phyloP scores from a whole-genome alignment of 2,113 vertebrate genomes.

The Heterotilapia buettikoferi region DNA sequence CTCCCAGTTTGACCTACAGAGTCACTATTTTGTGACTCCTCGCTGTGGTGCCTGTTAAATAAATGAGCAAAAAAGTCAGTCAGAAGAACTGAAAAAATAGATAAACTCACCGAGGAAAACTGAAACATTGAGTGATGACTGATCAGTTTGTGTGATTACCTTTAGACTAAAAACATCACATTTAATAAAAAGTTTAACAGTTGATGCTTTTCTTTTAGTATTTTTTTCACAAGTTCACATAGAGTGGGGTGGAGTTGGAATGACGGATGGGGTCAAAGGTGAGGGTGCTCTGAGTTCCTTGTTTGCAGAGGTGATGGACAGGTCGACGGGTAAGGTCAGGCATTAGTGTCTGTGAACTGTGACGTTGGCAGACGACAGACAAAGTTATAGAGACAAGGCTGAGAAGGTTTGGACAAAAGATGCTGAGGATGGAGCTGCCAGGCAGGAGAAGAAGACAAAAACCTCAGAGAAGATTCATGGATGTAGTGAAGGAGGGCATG shows the following conservation, averaged over 20 bases:
- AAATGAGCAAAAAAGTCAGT: background rate
- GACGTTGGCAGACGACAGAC: fast-evolving
- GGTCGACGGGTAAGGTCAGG: background rate
- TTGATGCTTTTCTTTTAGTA: background rate
- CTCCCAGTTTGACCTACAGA: background rate
- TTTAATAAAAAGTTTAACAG: background rate
- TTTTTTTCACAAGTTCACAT: background rate
- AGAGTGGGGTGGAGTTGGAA: background rate
- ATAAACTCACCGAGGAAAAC: background rate
- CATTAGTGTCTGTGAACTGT: background rate
- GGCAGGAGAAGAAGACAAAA: background rate
- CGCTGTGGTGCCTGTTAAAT: background rate
- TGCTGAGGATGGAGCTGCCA: background rate
- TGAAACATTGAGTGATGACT: background rate
- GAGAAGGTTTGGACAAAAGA: background rate
- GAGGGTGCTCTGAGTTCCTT: background rate
- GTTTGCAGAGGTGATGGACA: background rate
- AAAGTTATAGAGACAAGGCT: background rate
- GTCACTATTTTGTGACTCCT: background rate
- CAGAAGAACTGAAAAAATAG: background rate
- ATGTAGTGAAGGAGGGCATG: background rate
- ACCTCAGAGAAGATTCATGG: background rate
- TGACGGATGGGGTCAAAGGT: background rate
- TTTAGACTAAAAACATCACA: background rate
- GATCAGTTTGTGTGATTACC: background rate